A percentile compares a stretch with the other conserved stretches of the same genome.
Conservation (phyloP, 2,797 vertebrate genomes). For the Squalus acanthias region DNA sequence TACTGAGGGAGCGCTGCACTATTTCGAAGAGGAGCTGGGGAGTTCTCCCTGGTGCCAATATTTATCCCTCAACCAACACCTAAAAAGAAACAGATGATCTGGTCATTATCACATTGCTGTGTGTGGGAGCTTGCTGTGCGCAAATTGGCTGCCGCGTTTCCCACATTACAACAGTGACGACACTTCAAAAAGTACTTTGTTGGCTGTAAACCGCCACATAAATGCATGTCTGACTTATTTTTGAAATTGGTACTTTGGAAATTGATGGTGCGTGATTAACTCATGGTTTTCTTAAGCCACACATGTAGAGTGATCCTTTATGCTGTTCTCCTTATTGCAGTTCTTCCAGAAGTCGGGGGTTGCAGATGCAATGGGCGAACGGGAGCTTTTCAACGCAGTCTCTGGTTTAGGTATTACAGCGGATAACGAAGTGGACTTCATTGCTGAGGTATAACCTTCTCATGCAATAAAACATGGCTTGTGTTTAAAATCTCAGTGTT, state of each 20-base stretch:
- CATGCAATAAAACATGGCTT: neutral
- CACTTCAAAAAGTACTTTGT: too few species aligned
- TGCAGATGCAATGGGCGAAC: constrained; percentile 68
- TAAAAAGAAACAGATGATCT: too few species aligned
- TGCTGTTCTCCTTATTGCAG: constrained; percentile 54
- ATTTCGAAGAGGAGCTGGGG: too few species aligned
- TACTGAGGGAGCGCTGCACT: too few species aligned
- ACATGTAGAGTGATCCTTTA: neutral
- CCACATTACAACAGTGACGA: too few species aligned
- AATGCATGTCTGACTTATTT: neutral
- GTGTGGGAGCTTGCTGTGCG: too few species aligned
- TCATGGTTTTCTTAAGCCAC: neutral
- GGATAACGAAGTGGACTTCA: constrained; percentile 79
- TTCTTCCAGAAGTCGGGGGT: constrained; percentile 90
- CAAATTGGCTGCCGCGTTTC: too few species aligned
- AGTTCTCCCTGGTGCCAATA: too few species aligned
- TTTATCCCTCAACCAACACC: too few species aligned
- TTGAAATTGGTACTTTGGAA: neutral
- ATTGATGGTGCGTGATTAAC: neutral
- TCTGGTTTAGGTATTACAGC: constrained; percentile 73
- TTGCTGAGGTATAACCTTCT: constrained; percentile 69
- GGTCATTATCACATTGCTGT: too few species aligned
- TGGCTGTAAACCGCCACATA: too few species aligned
- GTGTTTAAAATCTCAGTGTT: neutral
- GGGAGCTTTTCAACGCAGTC: constrained; percentile 85